These are phyloP conservation scores for Lumbricus terrestris DNA, from an alignment of 2,888 invertebrate species.

Conservation along the genomic window DNA sequence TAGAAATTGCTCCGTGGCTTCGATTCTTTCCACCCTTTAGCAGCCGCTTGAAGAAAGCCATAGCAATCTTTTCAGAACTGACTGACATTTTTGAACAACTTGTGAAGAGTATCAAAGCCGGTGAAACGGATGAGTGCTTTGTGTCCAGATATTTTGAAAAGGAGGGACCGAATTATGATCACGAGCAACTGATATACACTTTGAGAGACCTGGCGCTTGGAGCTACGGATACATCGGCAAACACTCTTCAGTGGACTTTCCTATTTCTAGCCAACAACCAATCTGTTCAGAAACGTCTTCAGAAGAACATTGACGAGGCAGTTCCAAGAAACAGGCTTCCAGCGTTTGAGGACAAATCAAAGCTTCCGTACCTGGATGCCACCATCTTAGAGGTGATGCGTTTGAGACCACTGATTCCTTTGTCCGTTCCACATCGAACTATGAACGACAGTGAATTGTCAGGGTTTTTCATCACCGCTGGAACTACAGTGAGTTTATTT, in stretches of 20 bases:
- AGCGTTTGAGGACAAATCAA: conserved; percentile 7
- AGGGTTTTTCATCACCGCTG: neutral
- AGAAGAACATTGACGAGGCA: conserved; percentile 12
- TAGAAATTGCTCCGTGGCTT: neutral
- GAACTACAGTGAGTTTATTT: neutral
- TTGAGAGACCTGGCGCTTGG: conserved; percentile 20
- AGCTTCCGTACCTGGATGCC: conserved; percentile 17
- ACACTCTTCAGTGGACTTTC: conserved; percentile 17
- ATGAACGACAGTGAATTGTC: neutral
- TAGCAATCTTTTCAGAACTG: neutral
- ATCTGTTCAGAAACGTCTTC: neutral
- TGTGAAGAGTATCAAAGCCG: neutral
- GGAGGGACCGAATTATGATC: conserved; percentile 6
- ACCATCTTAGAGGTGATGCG: conserved; percentile 23
- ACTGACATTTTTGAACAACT: neutral
- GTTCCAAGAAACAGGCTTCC: conserved; percentile 7
- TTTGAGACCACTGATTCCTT: neutral
- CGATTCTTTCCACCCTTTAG: conserved; percentile 12
- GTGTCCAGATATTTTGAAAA: neutral
- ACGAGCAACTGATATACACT: conserved; percentile 10
- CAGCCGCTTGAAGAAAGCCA: neutral
- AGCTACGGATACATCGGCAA: conserved; percentile 20
- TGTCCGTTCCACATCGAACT: conserved; percentile 19
- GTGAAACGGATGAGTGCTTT: neutral
- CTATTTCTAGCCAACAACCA: conserved; percentile 19